Conservation (phyloP, 1,140 invertebrate species). For the Solenopsis fugax region DNA sequence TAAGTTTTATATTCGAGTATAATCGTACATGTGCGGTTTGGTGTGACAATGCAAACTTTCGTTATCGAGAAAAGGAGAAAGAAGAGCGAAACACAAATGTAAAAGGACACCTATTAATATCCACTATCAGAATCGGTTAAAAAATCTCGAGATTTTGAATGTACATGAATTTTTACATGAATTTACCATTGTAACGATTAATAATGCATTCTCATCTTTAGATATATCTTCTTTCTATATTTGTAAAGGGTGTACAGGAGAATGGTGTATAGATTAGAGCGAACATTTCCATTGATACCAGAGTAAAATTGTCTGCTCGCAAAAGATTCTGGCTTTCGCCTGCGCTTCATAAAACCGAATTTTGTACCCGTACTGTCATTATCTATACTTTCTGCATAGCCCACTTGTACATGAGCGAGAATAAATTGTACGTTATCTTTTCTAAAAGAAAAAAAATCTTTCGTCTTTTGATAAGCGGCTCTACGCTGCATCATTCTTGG, state of each 20-base stretch:
- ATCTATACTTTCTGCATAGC: conserved; percentile 42
- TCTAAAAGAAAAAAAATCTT: conserved; percentile 66
- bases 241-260: conserved; percentile 59
- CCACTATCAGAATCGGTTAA: background rate
- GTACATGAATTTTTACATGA: conserved; percentile 57
- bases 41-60: background rate
- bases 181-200: conserved; percentile 58
- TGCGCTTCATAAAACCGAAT: conserved; percentile 48
- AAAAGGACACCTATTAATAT: background rate
- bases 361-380: conserved; percentile 27
- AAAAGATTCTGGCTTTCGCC: conserved; percentile 7
- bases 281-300: background rate
- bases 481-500: background rate
- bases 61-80: background rate
- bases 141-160: conserved; percentile 40
- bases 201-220: conserved; percentile 69
- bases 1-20: conserved; percentile 31
- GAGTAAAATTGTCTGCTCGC: conserved; percentile 11
- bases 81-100: background rate
- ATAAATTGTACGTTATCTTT: conserved; percentile 73
- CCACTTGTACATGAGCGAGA: conserved; percentile 69
- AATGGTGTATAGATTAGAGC: conserved; percentile 14
- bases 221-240: conserved; percentile 63
- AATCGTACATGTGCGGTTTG: background rate
- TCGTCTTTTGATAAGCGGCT: background rate